Evolutionary conservation across 1,140 invertebrate genomes (phyloP).

Genomic region (Halyomorpha halys): DNA sequence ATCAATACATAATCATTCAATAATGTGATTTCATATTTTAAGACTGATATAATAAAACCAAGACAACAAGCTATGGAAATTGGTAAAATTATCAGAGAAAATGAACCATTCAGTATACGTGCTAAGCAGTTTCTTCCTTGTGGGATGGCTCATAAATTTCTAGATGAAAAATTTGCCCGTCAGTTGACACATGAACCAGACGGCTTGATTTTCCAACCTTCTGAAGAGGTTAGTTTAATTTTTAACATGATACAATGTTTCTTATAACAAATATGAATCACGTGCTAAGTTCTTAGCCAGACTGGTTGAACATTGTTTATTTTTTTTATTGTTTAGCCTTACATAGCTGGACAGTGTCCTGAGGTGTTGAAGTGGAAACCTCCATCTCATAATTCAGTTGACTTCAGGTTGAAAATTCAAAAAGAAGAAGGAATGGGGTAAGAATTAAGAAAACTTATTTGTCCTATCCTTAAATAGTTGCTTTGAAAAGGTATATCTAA

Average conservation of each 20-base stretch:
- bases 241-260: neutral
- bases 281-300: too few species aligned
- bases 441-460: slow-evolving; percentile 31
- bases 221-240: slow-evolving; percentile 48
- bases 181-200: slow-evolving; percentile 89
- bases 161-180: slow-evolving; percentile 77
- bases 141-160: slow-evolving; percentile 50
- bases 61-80: slow-evolving; percentile 61
- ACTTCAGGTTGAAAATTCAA: slow-evolving; percentile 82
- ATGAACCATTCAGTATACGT: slow-evolving; percentile 80
- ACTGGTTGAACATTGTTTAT: slow-evolving; percentile 14
- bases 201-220: slow-evolving; percentile 95
- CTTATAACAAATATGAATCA: neutral
- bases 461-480: neutral
- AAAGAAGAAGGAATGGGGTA: slow-evolving; percentile 61
- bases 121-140: slow-evolving; percentile 85
- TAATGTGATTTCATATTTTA: slow-evolving; percentile 19
- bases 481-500: too few species aligned
- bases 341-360: slow-evolving; percentile 68
- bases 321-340: slow-evolving; percentile 53
- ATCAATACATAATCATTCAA: neutral
- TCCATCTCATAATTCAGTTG: slow-evolving; percentile 81
- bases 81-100: slow-evolving; percentile 58
- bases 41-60: slow-evolving; percentile 54
- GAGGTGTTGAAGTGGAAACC: slow-evolving; percentile 98